These are phyloP conservation scores for Xylocopa sonorina DNA, from an alignment of 1,140 invertebrate species.

Conservation along the genomic window DNA sequence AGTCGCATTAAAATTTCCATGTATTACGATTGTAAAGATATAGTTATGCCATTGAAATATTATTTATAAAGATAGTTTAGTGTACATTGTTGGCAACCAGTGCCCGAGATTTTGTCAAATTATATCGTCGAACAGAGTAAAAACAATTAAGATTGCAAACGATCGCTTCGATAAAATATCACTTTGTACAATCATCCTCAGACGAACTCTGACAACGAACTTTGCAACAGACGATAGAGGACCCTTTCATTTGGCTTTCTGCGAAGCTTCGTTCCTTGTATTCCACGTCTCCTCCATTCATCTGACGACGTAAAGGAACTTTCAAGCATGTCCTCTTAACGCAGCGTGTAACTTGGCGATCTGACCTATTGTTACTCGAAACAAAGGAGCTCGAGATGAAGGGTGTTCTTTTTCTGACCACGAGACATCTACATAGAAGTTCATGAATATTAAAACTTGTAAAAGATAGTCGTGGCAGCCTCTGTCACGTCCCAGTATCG, in stretches of 20 bases:
- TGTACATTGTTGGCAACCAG: too few relatives aligned
- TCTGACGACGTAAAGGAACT: background rate
- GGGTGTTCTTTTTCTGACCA: slow-evolving; percentile 1
- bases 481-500: background rate
- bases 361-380: slow-evolving; percentile 15
- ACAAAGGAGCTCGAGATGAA: slow-evolving; percentile 18
- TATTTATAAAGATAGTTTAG: too few relatives aligned
- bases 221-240: background rate
- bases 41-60: background rate
- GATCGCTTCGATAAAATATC: background rate
- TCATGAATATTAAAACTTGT: slow-evolving; percentile 23
- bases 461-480: background rate
- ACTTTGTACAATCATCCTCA: background rate
- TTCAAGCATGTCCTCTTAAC: slow-evolving; percentile 14
- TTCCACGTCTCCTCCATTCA: background rate
- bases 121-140: too few relatives aligned
- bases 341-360: slow-evolving; percentile 17
- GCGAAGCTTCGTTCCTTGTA: background rate
- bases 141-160: background rate
- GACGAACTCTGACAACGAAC: background rate
- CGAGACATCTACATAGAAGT: background rate
- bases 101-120: too few relatives aligned
- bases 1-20: background rate
- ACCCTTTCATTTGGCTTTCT: slow-evolving; percentile 1
- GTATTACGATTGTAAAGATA: background rate